A percentile compares a stretch with the other conserved stretches of the same genome.
These are phyloP conservation scores for Pipistrellus pipistrellus DNA, from an alignment of 2,797 vertebrate genomes.

Conservation along the genomic window DNA sequence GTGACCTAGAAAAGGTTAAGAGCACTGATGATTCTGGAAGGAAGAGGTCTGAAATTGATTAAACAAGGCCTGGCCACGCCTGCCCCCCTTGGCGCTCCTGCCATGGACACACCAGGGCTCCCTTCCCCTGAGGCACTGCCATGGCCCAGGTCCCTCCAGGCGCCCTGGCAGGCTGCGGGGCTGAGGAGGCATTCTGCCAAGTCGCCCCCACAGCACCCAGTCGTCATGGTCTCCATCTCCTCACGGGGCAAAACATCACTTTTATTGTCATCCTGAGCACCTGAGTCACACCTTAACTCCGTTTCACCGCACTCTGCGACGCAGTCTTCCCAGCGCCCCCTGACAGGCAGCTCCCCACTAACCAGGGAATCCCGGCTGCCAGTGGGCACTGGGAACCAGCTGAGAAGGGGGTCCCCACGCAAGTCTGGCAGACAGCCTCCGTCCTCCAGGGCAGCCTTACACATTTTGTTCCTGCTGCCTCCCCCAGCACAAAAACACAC, in stretches of 20 bases:
- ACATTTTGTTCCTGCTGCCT: neutral
- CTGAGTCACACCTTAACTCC: slow-evolving; percentile 24
- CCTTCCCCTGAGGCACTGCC: neutral
- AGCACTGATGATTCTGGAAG: slow-evolving; percentile 61
- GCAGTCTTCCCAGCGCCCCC: slow-evolving; percentile 58
- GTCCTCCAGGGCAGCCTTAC: neutral
- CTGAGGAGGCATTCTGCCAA: neutral
- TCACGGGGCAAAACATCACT: neutral
- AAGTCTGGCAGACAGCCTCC: neutral
- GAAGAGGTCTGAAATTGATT: slow-evolving; percentile 60
- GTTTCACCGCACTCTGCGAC: slow-evolving; percentile 63
- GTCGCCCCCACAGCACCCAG: neutral
- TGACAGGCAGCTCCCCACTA: slow-evolving; percentile 10
- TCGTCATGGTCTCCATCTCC: neutral
- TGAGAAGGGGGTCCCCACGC: neutral
- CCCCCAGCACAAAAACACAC: neutral
- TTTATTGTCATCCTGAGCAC: neutral
- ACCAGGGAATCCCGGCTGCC: neutral
- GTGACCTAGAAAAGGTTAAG: slow-evolving; percentile 79
- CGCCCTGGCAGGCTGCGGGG: neutral
- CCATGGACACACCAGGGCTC: neutral
- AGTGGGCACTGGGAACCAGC: neutral
- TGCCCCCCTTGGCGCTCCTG: neutral
- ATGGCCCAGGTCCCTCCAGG: neutral
- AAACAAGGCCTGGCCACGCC: neutral